phyloP scores from a whole-genome alignment of 2,797 vertebrate genomes.

The Amphiprion clarkii region DNA sequence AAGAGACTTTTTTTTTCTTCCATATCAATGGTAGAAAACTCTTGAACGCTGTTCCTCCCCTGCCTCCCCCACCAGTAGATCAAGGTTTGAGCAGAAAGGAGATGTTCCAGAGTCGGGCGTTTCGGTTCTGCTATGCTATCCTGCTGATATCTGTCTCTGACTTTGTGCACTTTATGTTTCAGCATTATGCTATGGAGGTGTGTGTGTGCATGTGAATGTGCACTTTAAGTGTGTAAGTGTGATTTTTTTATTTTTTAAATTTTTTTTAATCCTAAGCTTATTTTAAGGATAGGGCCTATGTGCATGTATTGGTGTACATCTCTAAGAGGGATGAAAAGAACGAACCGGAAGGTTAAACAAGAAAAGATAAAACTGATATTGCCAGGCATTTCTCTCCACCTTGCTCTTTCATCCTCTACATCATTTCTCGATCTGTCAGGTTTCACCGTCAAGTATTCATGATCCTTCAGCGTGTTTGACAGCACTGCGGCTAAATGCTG shows the following conservation, averaged over 20 bases:
- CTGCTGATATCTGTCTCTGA: conserved; percentile 25
- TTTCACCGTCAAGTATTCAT: conserved; percentile 23
- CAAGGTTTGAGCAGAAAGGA: conserved; percentile 35
- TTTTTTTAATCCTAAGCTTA: too few species aligned
- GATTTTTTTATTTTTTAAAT: too few species aligned
- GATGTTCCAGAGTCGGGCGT: neutral
- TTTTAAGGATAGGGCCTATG: too few species aligned
- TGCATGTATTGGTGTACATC: neutral
- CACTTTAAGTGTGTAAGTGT: too few species aligned
- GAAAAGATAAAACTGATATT: neutral
- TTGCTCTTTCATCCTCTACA: conserved; percentile 9
- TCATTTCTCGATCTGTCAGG: neutral
- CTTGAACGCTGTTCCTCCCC: conserved; percentile 10
- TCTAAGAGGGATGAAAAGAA: conserved; percentile 1
- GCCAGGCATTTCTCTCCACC: neutral
- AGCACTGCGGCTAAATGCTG: neutral
- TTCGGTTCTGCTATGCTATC: conserved; percentile 9
- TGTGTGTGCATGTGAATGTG: neutral
- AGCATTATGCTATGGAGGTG: neutral
- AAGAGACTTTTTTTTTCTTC: conserved; percentile 3
- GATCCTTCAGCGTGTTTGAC: neutral
- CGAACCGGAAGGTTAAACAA: neutral
- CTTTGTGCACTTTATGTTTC: conserved; percentile 5
- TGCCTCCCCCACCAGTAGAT: conserved; percentile 1
- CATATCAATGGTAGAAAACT: conserved; percentile 11